phyloP scores from a whole-genome alignment of 2,797 vertebrate genomes.

The Micropoecilia bifurca region DNA sequence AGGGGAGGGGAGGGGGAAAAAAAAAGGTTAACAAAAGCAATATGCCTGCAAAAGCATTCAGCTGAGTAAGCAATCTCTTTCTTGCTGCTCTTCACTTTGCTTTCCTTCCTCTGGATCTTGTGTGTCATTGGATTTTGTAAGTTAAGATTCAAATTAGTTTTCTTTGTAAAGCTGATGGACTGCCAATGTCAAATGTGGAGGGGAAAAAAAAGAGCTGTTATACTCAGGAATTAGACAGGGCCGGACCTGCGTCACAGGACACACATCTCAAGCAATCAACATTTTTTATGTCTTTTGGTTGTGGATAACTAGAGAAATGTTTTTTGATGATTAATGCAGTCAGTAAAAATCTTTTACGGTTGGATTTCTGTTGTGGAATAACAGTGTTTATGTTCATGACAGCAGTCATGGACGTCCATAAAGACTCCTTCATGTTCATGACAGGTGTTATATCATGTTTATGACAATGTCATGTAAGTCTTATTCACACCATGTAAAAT shows the following conservation, averaged over 20 bases:
- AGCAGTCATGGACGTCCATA: no score
- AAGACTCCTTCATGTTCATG: no score
- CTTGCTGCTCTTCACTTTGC: neutral
- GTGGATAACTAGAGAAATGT: neutral
- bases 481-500: no score
- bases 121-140: constrained; percentile 15
- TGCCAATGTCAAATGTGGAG: constrained; percentile 35
- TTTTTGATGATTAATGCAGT: neutral
- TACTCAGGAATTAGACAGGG: neutral
- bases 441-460: no score
- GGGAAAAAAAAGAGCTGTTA: neutral
- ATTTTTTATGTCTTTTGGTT: neutral
- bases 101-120: neutral
- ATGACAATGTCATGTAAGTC: no score
- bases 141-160: constrained; percentile 10
- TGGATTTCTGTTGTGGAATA: neutral
- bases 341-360: neutral
- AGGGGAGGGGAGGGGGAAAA: neutral
- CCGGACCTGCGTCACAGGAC: neutral
- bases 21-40: constrained; percentile 24
- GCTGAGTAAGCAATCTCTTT: constrained; percentile 13
- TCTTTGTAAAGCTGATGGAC: constrained; percentile 11
- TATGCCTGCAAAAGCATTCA: neutral
- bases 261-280: neutral
- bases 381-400: neutral